These are phyloP conservation scores for Fukomys damarensis DNA, from an alignment of 2,113 vertebrate species.

Conservation along the genomic window DNA sequence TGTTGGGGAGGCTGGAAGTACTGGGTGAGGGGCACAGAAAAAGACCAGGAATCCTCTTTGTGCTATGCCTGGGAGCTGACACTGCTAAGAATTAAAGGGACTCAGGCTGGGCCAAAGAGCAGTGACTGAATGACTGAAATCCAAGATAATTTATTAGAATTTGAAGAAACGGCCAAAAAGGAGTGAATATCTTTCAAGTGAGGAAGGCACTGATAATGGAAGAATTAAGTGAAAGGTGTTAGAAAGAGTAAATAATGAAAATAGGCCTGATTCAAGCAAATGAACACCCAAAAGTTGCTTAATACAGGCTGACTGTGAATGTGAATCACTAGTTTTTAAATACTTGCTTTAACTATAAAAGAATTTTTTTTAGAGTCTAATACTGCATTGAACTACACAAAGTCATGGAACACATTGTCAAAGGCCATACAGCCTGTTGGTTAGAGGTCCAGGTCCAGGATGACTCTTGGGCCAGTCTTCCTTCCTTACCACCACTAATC, in stretches of 20 bases:
- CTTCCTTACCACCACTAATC: neutral
- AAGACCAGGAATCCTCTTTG: neutral
- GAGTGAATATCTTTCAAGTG: neutral
- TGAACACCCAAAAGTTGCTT: slow-evolving; percentile 45
- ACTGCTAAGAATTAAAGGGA: neutral
- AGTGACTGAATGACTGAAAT: neutral
- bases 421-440: neutral
- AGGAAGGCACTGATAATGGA: neutral
- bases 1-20: accelerated
- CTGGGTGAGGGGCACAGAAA: neutral
- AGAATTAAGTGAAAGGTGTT: slow-evolving; percentile 29
- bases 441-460: neutral
- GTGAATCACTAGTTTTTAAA: slow-evolving; percentile 48
- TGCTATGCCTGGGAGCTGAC: neutral
- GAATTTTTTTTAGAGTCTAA: neutral
- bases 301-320: neutral
- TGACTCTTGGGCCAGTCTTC: neutral
- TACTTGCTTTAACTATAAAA: neutral
- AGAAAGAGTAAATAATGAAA: slow-evolving; percentile 49
- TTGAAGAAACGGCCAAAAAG: neutral
- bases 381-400: neutral
- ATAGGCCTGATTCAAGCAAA: slow-evolving; percentile 7
- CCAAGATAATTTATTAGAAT: neutral
- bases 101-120: neutral
- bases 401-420: neutral